Base-by-base conservation (phyloP, 2,113 vertebrate genomes). In the Solea solea region DNA sequence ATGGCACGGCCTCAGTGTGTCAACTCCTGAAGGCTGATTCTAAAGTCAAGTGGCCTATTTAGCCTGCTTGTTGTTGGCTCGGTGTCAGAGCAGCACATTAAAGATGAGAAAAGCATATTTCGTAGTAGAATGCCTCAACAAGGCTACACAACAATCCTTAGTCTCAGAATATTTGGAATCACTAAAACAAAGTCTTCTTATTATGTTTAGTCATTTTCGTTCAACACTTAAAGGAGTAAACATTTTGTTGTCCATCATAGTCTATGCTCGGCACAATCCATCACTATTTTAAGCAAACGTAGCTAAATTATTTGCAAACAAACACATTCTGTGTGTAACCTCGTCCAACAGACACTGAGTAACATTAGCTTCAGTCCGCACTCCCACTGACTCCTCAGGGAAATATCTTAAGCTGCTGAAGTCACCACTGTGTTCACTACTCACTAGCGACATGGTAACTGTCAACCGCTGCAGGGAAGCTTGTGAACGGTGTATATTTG, bases 41-140 rank as follows among this genome's bases (percentile, higher is more conserved):
- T 64, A 8, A 44, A 51, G 62, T 69, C 39, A 76, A 72, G 59
- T 76, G 63, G 53, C 16, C 12, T 64, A 44, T 76, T 76, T 52
- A 69, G 8, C 53, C 51, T 61, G 14, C 21, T 21, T 21, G 21
- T 21, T 21, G 21, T 21, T 21, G 69, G 7, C 54, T 12, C 2
- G 21, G 8, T 52, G 50, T 50, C 54, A 59, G 59, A 50, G 58
- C 59, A 64, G 64, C 2, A 0, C 65, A 61, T 16, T 1, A 62
- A 12, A 72, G 40, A 48, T 0, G 14, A 34, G 61, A 5, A 65
- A 46, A 34, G 3, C 34, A 60, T 72, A 12, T 8, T 28, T 2
- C 14, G 28, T 2, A 48, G 55, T 48, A 46, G 41, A 28, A n/a
- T 55, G 42, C 42, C 58, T 39, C 50, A 40, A 9, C 2, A 5